phyloP scores from a whole-genome alignment of 2,888 invertebrate species.

The Trichogramma evanescens region DNA sequence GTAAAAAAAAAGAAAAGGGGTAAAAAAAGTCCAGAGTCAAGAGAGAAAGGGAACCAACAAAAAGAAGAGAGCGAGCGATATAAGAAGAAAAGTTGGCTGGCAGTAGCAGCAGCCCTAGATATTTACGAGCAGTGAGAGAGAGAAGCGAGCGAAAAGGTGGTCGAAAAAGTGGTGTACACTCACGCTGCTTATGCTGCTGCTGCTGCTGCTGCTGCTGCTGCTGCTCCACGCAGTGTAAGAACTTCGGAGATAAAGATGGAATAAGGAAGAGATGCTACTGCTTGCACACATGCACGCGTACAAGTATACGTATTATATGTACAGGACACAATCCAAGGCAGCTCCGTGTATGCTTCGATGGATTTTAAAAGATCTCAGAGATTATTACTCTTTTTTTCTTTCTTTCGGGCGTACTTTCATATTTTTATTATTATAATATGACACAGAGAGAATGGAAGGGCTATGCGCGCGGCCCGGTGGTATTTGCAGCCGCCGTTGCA shows the following conservation, averaged over 20 bases:
- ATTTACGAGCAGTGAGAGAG: conserved; percentile 10
- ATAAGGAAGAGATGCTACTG: conserved; percentile 3
- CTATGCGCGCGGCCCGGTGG: no score
- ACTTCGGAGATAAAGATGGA: conserved; percentile 7
- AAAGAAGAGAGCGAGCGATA: conserved; percentile 19
- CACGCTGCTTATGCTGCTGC: not conserved
- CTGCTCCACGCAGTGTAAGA: conserved; percentile 3
- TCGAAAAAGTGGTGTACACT: not conserved
- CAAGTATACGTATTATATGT: conserved; percentile 26
- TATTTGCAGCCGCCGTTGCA: no score
- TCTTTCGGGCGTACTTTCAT: conserved; percentile 37
- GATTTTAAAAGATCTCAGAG: conserved; percentile 49
- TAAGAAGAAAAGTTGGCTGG: conserved; percentile 15
- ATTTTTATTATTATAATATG: conserved; percentile 39
- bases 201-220: not conserved
- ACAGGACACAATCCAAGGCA: conserved; percentile 45
- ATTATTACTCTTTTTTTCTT: conserved; percentile 46
- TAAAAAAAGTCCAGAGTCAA: conserved; percentile 2
- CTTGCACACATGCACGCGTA: not conserved
- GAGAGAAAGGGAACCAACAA: conserved; percentile 17
- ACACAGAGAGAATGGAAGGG: conserved; percentile 29
- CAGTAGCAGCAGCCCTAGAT: not conserved
- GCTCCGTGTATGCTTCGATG: conserved; percentile 46
- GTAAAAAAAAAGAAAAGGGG: conserved; percentile 7
- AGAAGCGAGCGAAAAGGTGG: conserved; percentile 15